Evolutionary conservation across 2,888 invertebrate genomes (phyloP), one percentile per base, ranked within the genome.

Genomic region (Microctonus hyperodae): DNA sequence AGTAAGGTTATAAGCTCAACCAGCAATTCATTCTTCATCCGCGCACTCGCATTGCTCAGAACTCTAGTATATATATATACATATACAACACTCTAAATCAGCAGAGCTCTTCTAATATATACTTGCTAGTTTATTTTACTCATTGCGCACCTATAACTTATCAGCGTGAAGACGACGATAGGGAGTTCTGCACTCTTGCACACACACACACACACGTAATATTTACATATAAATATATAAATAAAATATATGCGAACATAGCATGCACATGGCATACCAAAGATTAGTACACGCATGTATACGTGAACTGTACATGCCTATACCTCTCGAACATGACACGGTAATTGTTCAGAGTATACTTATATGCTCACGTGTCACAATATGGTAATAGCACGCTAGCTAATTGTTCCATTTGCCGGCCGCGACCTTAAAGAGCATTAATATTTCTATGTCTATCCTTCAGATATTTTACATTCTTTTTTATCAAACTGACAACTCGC

Each of bases 1-100:
- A 51, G 51, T 51, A 11, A 51, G 62, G 70, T 68, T 67, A 69
- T 72, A 67, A 62, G 70, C 67, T 70, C 69, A 63, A 59, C 73
- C 70, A 73, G 75, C 65, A 74, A 76, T 76, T 72, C 70, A 75
- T 75, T 74, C 73, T 74, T 70, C 69, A 68, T 68, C 69, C 70
- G 71, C 69, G 69, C 44, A 16, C 44, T 44, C 65, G 66, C 67
- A 68, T 65, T 64, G 53, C 67, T 58, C 62, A 64, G 62, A 67
- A 64, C 64, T 58, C 53, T 58, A 53, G 57, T 51, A n/a, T n/a
- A n/a, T n/a, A n/a, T n/a, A n/a, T n/a, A n/a, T n/a, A n/a, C n/a
- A n/a, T n/a, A 51, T 56, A 64, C 56, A 44, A 50, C 40, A 50
- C 55, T 67, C 63, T 59, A 50, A 58, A 57, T 63, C 51, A 37